phyloP scores from a whole-genome alignment of 2,797 vertebrate species.

The Chaetodon trifasciatus region DNA sequence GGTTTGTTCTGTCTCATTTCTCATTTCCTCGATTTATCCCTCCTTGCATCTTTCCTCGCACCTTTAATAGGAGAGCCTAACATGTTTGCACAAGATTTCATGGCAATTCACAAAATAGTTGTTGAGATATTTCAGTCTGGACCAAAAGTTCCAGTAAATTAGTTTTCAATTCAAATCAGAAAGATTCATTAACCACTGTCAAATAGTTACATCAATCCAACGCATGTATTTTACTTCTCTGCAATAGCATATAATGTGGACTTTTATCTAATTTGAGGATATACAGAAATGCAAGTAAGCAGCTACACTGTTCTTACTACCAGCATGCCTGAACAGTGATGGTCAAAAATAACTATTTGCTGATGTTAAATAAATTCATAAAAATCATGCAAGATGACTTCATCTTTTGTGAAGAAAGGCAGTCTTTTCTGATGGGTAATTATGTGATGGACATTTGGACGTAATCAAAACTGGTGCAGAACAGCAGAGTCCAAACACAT shows the following conservation, averaged over 20 bases:
- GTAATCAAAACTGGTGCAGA: neutral
- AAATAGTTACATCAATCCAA: too few species aligned
- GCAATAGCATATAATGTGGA: too few species aligned
- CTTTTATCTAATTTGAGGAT: too few species aligned
- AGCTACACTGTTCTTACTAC: neutral
- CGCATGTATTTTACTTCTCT: neutral
- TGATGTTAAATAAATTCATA: neutral
- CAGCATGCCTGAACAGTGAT: neutral
- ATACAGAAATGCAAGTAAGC: neutral
- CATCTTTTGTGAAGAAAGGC: conserved; percentile 9
- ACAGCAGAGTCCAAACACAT: conserved; percentile 3
- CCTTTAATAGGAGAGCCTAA: neutral
- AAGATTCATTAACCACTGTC: too few species aligned
- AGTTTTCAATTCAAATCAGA: too few species aligned
- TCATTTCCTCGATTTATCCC: neutral
- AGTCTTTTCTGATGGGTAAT: neutral
- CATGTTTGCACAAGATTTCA: neutral
- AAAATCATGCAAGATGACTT: conserved; percentile 3
- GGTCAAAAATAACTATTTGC: neutral
- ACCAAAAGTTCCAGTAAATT: too few species aligned
- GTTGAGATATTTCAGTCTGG: too few species aligned
- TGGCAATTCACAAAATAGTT: too few species aligned
- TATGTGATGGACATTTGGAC: neutral
- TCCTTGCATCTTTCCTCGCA: neutral
- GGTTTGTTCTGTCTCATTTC: neutral